Conservation (phyloP, 1,140 invertebrate species). For the Zaprionus ornatus region DNA sequence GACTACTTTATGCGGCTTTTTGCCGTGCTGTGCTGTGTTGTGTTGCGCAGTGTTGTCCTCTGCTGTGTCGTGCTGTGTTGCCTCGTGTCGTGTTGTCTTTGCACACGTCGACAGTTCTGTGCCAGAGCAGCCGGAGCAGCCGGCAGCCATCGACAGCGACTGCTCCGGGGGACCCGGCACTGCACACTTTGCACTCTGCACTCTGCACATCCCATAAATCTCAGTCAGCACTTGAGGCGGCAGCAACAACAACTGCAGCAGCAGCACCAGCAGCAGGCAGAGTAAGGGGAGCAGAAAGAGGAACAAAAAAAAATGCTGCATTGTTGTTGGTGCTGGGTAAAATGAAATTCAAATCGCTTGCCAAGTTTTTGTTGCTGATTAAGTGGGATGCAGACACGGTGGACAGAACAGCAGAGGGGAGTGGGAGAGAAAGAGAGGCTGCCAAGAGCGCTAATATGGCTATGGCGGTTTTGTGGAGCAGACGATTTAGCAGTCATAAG, state of each 20-base stretch:
- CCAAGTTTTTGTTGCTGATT: conserved; percentile 42
- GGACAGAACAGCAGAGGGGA: neutral
- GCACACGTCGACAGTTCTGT: conserved; percentile 45
- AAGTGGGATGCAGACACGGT: conserved; percentile 2
- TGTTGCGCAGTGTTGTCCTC: conserved; percentile 7
- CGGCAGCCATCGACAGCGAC: conserved; percentile 24
- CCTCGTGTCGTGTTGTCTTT: conserved; percentile 39
- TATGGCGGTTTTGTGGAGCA: conserved; percentile 14
- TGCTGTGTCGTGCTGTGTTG: conserved; percentile 19
- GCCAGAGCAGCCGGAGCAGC: neutral
- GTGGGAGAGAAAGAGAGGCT: neutral
- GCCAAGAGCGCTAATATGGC: conserved; percentile 27
- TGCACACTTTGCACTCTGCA: conserved; percentile 43
- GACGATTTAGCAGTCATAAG: conserved; percentile 66
- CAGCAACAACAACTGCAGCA: neutral
- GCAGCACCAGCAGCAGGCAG: neutral
- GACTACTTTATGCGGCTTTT: conserved; percentile 46
- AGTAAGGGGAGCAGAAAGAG: neutral
- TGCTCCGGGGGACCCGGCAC: conserved; percentile 17
- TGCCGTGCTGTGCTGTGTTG: conserved; percentile 2
- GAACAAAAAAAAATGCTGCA: conserved; percentile 31
- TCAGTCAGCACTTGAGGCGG: conserved; percentile 42
- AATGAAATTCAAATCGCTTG: conserved; percentile 39
- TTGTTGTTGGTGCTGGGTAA: conserved; percentile 16
- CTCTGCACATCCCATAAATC: conserved; percentile 49